phyloP scores from a whole-genome alignment of 2,797 vertebrate genomes.

The Antennarius maculatus region DNA sequence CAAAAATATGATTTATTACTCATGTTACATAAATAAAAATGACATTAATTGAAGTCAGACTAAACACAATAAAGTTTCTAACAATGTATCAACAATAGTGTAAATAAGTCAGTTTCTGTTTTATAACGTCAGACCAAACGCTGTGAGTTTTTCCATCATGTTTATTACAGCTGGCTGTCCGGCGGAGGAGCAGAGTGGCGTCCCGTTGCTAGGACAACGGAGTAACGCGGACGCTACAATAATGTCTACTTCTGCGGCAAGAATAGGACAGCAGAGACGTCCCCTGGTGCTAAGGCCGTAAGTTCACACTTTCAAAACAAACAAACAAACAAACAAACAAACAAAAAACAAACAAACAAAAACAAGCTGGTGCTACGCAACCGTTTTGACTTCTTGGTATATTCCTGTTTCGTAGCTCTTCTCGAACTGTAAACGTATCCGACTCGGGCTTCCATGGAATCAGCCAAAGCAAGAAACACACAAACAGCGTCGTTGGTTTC shows the following conservation, averaged over 20 bases:
- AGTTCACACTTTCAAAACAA: constrained; percentile 26
- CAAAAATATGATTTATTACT: too few relatives aligned
- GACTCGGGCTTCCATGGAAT: constrained; percentile 31
- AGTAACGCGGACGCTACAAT: background rate
- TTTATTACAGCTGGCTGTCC: background rate
- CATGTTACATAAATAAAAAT: too few relatives aligned
- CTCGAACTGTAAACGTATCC: constrained; percentile 43
- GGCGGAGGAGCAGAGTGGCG: background rate
- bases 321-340: too few relatives aligned
- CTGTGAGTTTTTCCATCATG: too few relatives aligned
- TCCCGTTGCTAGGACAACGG: constrained; percentile 14
- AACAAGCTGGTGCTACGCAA: background rate
- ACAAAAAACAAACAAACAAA: too few relatives aligned
- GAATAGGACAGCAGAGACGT: constrained; percentile 37
- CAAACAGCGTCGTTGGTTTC: constrained; percentile 38
- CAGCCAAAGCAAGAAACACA: constrained; percentile 44
- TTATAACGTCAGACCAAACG: too few relatives aligned
- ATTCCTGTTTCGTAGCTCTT: constrained; percentile 30
- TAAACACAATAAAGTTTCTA: too few relatives aligned
- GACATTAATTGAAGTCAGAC: too few relatives aligned
- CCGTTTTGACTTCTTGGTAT: background rate
- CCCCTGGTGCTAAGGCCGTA: constrained; percentile 64
- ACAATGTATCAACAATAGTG: too few relatives aligned
- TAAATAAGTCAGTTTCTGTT: too few relatives aligned
- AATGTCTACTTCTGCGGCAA: constrained; percentile 52